Percentiles rank a stretch among this genome's conserved stretches.
These are phyloP conservation scores for Drosophila helvetica DNA, from an alignment of 2,888 invertebrate genomes.

Conservation along the genomic window DNA sequence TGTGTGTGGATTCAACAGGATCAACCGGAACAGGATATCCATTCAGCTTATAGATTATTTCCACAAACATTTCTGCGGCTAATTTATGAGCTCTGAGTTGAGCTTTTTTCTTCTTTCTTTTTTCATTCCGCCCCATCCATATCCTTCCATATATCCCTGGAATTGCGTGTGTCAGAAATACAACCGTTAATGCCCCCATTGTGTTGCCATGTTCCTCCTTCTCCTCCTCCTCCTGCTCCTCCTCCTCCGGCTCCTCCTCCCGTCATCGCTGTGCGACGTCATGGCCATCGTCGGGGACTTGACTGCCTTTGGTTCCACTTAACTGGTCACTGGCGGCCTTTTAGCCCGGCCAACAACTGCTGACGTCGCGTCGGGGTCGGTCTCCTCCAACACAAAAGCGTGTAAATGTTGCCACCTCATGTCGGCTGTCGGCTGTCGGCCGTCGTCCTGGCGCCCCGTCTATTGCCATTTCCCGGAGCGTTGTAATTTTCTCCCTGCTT, in stretches of 20 bases:
- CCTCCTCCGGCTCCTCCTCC: background rate
- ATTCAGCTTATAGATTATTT: slow-evolving; percentile 14
- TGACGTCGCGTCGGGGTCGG: slow-evolving; percentile 6
- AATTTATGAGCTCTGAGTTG: slow-evolving; percentile 34
- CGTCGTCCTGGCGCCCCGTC: slow-evolving; percentile 60
- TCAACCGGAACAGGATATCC: slow-evolving; percentile 23
- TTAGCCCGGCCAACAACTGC: slow-evolving; percentile 33
- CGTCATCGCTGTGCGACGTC: slow-evolving; percentile 33
- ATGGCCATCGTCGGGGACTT: slow-evolving; percentile 28
- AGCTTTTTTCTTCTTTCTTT: background rate
- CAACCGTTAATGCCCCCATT: slow-evolving; percentile 34
- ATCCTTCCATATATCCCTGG: background rate
- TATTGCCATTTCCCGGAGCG: slow-evolving; percentile 39
- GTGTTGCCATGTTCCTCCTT: slow-evolving; percentile 13
- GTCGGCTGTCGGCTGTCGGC: slow-evolving; percentile 5
- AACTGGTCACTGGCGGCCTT: slow-evolving; percentile 59
- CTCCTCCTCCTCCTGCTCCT: background rate
- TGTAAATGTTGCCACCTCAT: slow-evolving; percentile 69
- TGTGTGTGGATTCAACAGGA: slow-evolving; percentile 14
- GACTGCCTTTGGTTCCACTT: slow-evolving; percentile 39
- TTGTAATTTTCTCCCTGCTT: slow-evolving; percentile 53
- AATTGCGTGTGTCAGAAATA: slow-evolving; percentile 38
- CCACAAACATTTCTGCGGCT: slow-evolving; percentile 12
- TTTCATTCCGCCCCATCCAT: slow-evolving; percentile 6
- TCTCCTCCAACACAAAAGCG: slow-evolving; percentile 49